Evolutionary conservation across 2,113 vertebrate species (phyloP).

Genomic region (Mustela lutreola): DNA sequence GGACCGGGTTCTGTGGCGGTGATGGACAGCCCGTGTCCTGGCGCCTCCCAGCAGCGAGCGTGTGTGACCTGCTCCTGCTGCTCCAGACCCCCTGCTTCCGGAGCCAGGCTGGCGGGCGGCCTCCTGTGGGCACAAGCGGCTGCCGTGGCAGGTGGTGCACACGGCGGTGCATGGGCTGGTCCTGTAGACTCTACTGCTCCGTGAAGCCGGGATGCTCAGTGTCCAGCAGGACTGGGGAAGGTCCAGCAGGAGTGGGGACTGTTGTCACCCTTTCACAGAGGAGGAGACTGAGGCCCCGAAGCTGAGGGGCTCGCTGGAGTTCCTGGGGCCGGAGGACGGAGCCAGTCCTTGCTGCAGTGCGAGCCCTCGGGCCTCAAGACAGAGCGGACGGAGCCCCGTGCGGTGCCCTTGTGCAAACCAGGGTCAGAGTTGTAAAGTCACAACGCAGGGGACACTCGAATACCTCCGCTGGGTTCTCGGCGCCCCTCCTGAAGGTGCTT

Average conservation of each 20-base stretch:
- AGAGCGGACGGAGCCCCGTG: no score
- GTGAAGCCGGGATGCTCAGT: neutral
- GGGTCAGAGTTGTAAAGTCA: neutral
- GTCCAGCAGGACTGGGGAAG: neutral
- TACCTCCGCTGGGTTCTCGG: neutral
- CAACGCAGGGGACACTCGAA: neutral
- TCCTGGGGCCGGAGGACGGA: neutral
- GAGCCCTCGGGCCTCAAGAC: neutral
- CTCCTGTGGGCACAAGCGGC: neutral
- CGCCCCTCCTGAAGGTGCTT: neutral
- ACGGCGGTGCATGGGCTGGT: neutral
- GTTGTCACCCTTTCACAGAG: neutral
- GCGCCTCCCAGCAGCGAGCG: accelerated
- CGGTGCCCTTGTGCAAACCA: accelerated
- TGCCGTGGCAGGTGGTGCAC: neutral
- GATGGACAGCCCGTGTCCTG: accelerated
- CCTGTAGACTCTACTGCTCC: accelerated
- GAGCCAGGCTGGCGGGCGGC: neutral
- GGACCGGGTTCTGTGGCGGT: no score
- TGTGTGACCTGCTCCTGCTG: neutral
- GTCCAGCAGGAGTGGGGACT: neutral
- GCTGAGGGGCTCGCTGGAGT: neutral
- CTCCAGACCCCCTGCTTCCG: accelerated
- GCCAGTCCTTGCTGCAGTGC: neutral
- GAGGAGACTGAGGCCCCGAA: neutral